These are phyloP conservation scores for Zosterops borbonicus DNA, from an alignment of 2,113 vertebrate species.

Conservation along the genomic window DNA sequence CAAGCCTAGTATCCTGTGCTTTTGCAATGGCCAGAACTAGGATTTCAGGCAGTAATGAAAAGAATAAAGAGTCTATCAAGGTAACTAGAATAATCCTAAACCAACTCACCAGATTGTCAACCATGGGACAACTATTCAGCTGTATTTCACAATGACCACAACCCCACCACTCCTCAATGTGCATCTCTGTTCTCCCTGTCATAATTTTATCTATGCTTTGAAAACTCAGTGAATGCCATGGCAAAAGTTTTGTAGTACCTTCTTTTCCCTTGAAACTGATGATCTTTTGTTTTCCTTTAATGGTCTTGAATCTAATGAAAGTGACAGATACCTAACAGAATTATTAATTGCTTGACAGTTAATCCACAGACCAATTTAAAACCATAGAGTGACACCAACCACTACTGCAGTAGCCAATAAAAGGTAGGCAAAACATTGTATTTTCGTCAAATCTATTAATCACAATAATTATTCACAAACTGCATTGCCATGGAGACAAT, in stretches of 20 bases:
- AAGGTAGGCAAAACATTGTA: background rate
- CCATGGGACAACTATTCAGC: background rate
- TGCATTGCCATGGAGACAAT: slow-evolving; percentile 24
- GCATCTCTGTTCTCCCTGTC: background rate
- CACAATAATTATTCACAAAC: slow-evolving; percentile 21
- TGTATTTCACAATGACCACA: background rate
- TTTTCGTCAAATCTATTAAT: background rate
- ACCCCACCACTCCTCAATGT: background rate
- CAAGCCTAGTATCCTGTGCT: background rate
- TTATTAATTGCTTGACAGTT: background rate
- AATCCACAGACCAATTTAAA: background rate
- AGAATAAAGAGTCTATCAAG: background rate
- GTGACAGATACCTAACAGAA: background rate
- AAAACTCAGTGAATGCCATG: background rate
- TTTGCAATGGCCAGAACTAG: background rate
- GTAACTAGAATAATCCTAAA: background rate
- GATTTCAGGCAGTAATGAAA: background rate
- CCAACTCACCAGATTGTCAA: background rate
- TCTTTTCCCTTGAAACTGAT: background rate
- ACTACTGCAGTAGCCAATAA: background rate
- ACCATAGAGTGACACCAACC: background rate
- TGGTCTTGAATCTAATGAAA: background rate
- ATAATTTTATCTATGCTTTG: background rate
- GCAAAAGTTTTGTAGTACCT: background rate
- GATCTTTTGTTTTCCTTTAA: background rate